Evolutionary conservation across 2,113 vertebrate genomes (phyloP), one percentile per base, ranked within the genome.

Genomic region (Barnardius zonarius): DNA sequence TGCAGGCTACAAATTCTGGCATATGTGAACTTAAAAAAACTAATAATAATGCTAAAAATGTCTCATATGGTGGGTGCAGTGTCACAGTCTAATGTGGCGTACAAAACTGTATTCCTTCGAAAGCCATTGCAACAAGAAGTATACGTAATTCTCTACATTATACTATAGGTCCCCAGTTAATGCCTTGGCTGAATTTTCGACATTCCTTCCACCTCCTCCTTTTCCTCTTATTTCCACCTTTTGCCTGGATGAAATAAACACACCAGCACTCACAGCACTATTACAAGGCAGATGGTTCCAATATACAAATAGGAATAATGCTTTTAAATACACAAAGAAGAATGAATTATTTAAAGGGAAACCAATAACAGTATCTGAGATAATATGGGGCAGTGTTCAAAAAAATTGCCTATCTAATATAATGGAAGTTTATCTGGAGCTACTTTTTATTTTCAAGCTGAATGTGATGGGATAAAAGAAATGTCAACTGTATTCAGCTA

Each of bases 11-110:
- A 85, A 82, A 84, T 93, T 78, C 37, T 46, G n/a, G 35, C 52
- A 76, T 46, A 83, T 57, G 52, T 76, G 24, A 90, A 80, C 59
- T 93, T 88, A 8, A 72, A 67, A 82, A 90, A 83, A 57, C 39
- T 25, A 93, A 49, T 25, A 82, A 64, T 83, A 87, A 83, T 46
- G 89, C 72, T 93, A 94, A 93, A 85, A 89, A 59, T 73, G 31
- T 52, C 46, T 86, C 15, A 33, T 22, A 49, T 64, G 17, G 82
- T 89, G 75, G 78, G 72, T 59, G 67, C 89, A 85, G 48, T n/a
- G 10, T 66, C 74, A 92, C 15, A 69, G n/a, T 76, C 33, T 59
- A 85, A 86, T 61, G 59, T 0, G 78, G 27, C 37, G 55, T 8
- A 78, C 3, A 49, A 74, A 92, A 54, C 35, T 61, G 6, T n/a